A percentile compares a stretch with the other conserved stretches of the same genome.
These are phyloP conservation scores for Gouania willdenowi DNA, from an alignment of 2,797 vertebrate genomes.

Conservation along the genomic window DNA sequence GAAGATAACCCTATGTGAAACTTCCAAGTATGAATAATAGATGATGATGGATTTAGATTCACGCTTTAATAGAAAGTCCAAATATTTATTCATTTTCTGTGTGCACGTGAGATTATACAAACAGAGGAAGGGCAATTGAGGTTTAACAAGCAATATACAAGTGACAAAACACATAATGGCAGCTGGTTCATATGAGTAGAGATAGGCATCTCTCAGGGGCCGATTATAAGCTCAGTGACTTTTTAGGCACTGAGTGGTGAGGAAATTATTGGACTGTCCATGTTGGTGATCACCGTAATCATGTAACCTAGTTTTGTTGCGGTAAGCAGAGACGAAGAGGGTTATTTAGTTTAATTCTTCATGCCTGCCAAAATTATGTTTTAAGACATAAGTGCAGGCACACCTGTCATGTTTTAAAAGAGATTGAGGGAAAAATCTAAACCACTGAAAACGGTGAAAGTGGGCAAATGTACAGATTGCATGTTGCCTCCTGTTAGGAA, in stretches of 20 bases:
- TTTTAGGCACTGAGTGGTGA: conserved; percentile 50
- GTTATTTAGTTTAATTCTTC: conserved; percentile 64
- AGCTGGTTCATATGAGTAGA: conserved; percentile 39
- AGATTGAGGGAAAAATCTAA: conserved; percentile 24
- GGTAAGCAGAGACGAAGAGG: conserved; percentile 47
- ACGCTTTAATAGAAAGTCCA: conserved; percentile 18
- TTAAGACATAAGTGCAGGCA: conserved; percentile 23
- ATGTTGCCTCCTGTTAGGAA: conserved; percentile 9
- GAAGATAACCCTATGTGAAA: conserved; percentile 41
- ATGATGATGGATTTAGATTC: conserved; percentile 41
- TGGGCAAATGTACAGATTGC: conserved; percentile 3
- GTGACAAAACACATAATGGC: conserved; percentile 22
- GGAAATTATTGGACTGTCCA: conserved; percentile 55
- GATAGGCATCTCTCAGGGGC: conserved; percentile 26
- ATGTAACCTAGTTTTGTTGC: conserved; percentile 54
- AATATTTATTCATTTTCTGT: conserved; percentile 22
- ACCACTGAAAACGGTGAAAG: conserved; percentile 50
- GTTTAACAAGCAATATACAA: conserved; percentile 3
- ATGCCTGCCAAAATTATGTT: conserved; percentile 29
- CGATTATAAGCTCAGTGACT: conserved; percentile 37
- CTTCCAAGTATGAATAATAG: conserved; percentile 52
- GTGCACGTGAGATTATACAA: background rate
- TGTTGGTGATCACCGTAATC: conserved; percentile 56
- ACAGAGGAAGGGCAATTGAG: conserved; percentile 5
- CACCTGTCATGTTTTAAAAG: conserved; percentile 34